Evolutionary conservation across 2,797 vertebrate genomes (phyloP), one percentile per base, ranked within the genome.

Genomic region (Todus mexicanus): DNA sequence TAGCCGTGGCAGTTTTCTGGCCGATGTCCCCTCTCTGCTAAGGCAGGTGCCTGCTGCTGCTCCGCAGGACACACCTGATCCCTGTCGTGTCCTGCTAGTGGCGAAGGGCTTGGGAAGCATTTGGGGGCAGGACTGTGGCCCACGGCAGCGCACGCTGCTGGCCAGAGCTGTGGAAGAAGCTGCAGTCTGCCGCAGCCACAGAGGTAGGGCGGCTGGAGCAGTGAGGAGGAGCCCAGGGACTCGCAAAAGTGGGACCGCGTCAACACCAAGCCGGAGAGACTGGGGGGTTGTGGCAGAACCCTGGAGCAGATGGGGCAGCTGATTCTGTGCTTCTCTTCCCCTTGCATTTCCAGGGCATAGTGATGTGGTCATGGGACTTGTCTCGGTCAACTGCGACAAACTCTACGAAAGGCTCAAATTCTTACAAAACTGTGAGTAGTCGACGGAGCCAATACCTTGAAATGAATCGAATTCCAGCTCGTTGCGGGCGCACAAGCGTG

Each of bases 321-420:
- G 59, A 89, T 31, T 17, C 63, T 76, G 6, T 47, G 66, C 51
- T 70, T 80, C 9, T 87, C 53, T 40, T 66, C 45, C 72, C 35
- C 38, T 89, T 87, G 61, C 43, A 21, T 95, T 76, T 94, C 85
- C 76, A 99, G 99, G 99, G 43, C 99, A 99, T 95, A 98, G 98
- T 43, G 99, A 99, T 57, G 99, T 99, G 35, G 97, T 99, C 6
- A 98, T 99, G 98, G 99, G 99, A 13, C 96, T 99, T 87, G 97
- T 98, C 59, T 99, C 99, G 2, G 70, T 98, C 18, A 99, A 97
- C 78, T 93, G 94, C 21, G 98, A 98, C 0, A 97, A 98, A 17
- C 96, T 99, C 42, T 95, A 98, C 3, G 93, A 98, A 11, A 97
- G 94, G 51, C 98, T 99, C 47, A 98, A 98, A 71, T 99, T 98